Conservation (phyloP, 1,140 invertebrate species). For the Leptoteleia sp. region DNA sequence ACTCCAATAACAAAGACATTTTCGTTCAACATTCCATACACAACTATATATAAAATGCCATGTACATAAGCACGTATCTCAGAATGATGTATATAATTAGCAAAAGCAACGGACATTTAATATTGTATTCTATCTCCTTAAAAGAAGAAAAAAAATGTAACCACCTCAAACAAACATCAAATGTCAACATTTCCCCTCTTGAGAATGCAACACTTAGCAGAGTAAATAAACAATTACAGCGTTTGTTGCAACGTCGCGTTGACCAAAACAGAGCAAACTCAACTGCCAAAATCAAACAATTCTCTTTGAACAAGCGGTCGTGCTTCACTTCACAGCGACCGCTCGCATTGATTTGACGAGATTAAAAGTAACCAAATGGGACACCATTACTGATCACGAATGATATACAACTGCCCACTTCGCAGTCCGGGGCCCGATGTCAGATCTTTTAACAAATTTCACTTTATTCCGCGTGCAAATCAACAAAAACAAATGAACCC, state of each 20-base stretch:
- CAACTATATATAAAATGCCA: no score
- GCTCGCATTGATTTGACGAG: constrained; percentile 24
- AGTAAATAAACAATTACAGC: constrained; percentile 7
- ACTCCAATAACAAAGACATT: no score
- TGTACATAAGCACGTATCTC: neutral
- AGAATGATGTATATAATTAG: no score
- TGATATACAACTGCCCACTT: constrained; percentile 15
- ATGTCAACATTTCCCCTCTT: neutral
- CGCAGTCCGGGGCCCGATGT: neutral
- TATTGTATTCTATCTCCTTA: no score
- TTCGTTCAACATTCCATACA: no score
- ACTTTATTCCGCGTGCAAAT: neutral
- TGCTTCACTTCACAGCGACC: neutral
- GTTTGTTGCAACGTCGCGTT: neutral
- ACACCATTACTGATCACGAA: constrained; percentile 45
- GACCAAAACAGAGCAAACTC: neutral
- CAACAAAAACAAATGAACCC: neutral
- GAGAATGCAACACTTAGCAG: neutral
- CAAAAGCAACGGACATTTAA: no score
- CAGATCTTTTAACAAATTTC: neutral
- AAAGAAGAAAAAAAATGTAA: no score
- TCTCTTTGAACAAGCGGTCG: neutral
- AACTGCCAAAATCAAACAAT: neutral
- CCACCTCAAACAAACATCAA: no score
- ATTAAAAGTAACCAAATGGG: constrained; percentile 43